These are phyloP conservation scores for Campoplex nolae DNA, from an alignment of 2,888 invertebrate genomes.

Conservation along the genomic window DNA sequence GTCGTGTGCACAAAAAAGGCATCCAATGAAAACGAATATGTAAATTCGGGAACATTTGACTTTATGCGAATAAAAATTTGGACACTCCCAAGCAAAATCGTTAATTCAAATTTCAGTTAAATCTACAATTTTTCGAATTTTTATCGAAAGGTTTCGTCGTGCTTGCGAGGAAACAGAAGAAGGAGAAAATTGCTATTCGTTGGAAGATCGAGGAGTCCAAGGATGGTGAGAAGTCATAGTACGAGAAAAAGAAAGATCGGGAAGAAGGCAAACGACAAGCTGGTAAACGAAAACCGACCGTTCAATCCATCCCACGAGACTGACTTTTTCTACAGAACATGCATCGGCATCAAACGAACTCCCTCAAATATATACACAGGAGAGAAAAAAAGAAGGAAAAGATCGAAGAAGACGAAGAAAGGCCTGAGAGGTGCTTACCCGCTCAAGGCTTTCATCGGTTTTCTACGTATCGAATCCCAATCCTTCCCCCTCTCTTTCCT, in stretches of 20 bases:
- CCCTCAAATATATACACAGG: conserved; percentile 16
- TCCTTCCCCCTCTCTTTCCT: conserved; percentile 22
- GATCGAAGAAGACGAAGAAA: conserved; percentile 1
- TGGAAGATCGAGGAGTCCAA: conserved; percentile 1
- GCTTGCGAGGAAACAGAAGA: background rate
- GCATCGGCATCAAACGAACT: conserved; percentile 45
- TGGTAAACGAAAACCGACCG: conserved; percentile 63
- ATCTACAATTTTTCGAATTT: background rate
- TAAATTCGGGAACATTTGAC: too few species aligned
- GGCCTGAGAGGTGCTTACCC: conserved; percentile 45
- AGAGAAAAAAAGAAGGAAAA: background rate
- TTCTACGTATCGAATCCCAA: conserved; percentile 57
- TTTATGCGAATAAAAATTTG: too few species aligned
- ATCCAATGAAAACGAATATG: too few species aligned
- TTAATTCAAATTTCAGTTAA: background rate
- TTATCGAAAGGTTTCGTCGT: background rate
- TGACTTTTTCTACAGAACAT: conserved; percentile 36
- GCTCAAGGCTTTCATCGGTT: conserved; percentile 48
- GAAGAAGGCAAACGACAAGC: conserved; percentile 65
- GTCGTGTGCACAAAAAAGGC: background rate
- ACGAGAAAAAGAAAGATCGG: conserved; percentile 27
- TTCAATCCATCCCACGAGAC: conserved; percentile 57
- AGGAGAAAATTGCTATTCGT: conserved; percentile 15
- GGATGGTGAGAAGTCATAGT: conserved; percentile 8
- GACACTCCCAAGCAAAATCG: too few species aligned